Evolutionary conservation across 2,888 invertebrate species (phyloP), one percentile per base, ranked within the genome.

Genomic region (Panzeria rudis): DNA sequence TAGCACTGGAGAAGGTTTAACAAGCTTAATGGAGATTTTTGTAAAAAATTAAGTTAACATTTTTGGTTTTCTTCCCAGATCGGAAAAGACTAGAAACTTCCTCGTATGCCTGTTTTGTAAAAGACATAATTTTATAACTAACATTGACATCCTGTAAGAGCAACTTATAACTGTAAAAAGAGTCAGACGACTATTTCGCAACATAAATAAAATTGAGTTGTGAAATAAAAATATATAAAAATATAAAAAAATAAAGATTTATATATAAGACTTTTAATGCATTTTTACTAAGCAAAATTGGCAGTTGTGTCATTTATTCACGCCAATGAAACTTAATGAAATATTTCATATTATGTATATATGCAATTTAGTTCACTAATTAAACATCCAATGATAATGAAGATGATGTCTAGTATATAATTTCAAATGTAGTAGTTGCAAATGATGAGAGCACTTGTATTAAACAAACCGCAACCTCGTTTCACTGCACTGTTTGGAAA

Each of bases 401-500:
- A 41, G 3, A 23, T 23, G 6, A 41, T 23, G 41, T 41, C 1
- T 38, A 62, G 15, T 62, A 23, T 62, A 38, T 38, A 20, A 61
- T 38, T 13, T 38, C 23, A 38, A 62, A 62, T 62, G 23, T 2
- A 15, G 8, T n/a, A 41, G 7, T 29, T 25, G 11, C 66, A 50
- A 23, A 41, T 62, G 15, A 23, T 62, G 38, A 32, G 7, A 23
- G 8, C 11, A 23, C 11, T 38, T 3, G 1, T 5, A 41, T 47
- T 8, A 68, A 68, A 23, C 15, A 50, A 61, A 52, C 73, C 62
- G 35, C 73, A 62, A 62, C 62, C 47, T 52, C 38, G 11, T 62
- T 62, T 13, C 32, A 17, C 5, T 23, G 7, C 38, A 62, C n/a
- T 32, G 7, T 29, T 23, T 15, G 4, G 15, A 52, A 75, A 64